Base-by-base conservation (phyloP, 2,113 vertebrate species). In the Gobio gobio region DNA sequence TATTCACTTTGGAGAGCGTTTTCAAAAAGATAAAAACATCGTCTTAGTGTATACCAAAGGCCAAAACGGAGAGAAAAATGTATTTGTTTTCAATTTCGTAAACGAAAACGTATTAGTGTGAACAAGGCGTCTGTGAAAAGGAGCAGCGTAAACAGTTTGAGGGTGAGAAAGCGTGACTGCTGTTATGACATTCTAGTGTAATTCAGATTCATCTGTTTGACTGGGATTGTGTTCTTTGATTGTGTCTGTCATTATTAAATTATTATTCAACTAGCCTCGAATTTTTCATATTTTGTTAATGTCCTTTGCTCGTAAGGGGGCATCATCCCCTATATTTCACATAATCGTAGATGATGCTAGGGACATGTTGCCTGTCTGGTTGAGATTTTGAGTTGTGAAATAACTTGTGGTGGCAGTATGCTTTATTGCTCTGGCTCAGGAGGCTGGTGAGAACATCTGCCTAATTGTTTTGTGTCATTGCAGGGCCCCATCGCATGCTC, bases 391-490 rank as follows among this genome's bases (percentile, higher is more conserved):
- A 79, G 59, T 81, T 14, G 22, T 43, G 64, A 83, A 72, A 72
- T 83, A 83, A 83, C 81, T 54, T 33, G 81, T 18, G 66, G 3
- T 87, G 73, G 51, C 80, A 79, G 47, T 45, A 49, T 81, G 68
- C 83, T 88, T 86, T 83, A 85, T 85, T 86, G 72, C 66, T 74
- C 83, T 84, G 77, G 83, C 80, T 78, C 80, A 79, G 33, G 56
- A 66, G 68, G 80, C 84, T 66, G 56, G 29, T 47, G 51, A 76
- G 83, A 86, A 88, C 89, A 77, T 87, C 75, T 79, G 68, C 81
- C 87, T 89, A 88, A 89, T 88, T 89, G 89, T 86, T 85, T 87
- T 70, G 68, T 87, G 77, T 74, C 68, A 73, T 74, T 78, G 81
- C 74, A 1, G 73, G 83, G 82, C 66, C 66, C 63, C 64, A 49